phyloP scores from a whole-genome alignment of 1,140 invertebrate genomes.

The Drosophila malerkotliana region DNA sequence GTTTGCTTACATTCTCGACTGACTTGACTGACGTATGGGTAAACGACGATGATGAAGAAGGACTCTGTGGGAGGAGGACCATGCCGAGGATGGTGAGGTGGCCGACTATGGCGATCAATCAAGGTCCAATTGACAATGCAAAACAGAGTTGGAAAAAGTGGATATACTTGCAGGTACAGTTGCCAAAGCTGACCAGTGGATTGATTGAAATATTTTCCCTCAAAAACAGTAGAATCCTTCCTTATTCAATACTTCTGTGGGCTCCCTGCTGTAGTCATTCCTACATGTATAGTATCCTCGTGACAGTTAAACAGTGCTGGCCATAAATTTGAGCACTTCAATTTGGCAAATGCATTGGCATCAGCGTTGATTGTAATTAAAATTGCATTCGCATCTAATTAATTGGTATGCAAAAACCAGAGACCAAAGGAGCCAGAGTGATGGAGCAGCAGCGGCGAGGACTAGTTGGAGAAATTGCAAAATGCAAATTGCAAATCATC shows the following conservation, averaged over 20 bases:
- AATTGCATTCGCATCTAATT: constrained; percentile 84
- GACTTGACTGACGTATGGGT: constrained; percentile 71
- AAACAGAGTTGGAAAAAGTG: constrained; percentile 15
- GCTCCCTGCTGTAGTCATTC: constrained; percentile 4
- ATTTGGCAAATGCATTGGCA: constrained; percentile 69
- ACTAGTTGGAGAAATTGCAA: constrained; percentile 72
- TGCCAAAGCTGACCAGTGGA: constrained; percentile 16
- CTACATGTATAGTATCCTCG: not conserved
- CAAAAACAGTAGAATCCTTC: not conserved
- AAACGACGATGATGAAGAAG: constrained; percentile 57
- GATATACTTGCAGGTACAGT: constrained; percentile 53
- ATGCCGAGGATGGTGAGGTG: constrained; percentile 19
- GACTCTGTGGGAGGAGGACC: constrained; percentile 5
- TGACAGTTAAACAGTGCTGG: constrained; percentile 18
- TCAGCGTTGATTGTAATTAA: constrained; percentile 75
- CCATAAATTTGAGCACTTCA: constrained; percentile 71
- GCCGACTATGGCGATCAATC: constrained; percentile 61
- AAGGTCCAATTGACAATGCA: constrained; percentile 47
- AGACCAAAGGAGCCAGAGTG: constrained; percentile 25
- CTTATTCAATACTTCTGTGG: not conserved
- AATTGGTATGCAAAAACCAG: constrained; percentile 82
- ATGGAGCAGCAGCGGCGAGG: constrained; percentile 15
- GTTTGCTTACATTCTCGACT: constrained; percentile 79
- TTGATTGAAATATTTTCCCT: not conserved
- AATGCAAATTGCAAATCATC: constrained; percentile 64